A percentile compares a stretch with the other conserved stretches of the same genome.
Evolutionary conservation across 2,113 vertebrate species (phyloP).

Genomic region (Lepidothrix coronata): DNA sequence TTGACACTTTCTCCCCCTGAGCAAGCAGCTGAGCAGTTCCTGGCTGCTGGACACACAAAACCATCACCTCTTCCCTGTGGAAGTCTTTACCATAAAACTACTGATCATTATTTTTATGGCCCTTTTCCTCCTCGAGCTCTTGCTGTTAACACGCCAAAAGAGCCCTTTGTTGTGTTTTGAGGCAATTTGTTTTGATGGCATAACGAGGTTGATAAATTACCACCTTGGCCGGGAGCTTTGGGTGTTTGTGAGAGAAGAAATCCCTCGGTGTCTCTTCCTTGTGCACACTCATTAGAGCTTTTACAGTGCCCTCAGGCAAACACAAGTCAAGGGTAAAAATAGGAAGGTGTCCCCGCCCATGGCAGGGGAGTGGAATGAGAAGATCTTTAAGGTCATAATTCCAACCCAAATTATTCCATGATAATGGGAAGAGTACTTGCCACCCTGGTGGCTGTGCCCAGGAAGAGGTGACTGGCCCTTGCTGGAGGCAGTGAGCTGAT

Average conservation of each 20-base stretch:
- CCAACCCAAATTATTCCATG: neutral
- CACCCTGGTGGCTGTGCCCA: rapidly evolving
- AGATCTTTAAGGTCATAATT: neutral
- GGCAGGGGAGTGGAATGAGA: too few relatives aligned
- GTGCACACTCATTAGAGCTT: rapidly evolving
- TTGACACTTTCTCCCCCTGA: neutral
- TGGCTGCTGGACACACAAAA: neutral
- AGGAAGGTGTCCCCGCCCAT: rapidly evolving
- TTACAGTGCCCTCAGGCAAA: rapidly evolving
- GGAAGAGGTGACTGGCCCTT: neutral
- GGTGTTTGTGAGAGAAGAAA: neutral
- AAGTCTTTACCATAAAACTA: neutral
- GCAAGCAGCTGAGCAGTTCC: neutral
- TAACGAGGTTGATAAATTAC: neutral
- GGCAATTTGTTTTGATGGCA: neutral
- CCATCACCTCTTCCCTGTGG: neutral
- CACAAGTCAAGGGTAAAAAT: neutral
- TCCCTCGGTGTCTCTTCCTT: neutral
- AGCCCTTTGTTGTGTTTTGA: neutral
- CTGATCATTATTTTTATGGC: neutral
- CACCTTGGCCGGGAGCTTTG: neutral
- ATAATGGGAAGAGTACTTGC: rapidly evolving
- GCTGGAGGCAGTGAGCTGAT: neutral
- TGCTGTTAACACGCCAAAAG: neutral
- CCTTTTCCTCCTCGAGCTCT: neutral